Base-by-base conservation (phyloP, 2,797 vertebrate genomes). In the Lacerta bilineata region DNA sequence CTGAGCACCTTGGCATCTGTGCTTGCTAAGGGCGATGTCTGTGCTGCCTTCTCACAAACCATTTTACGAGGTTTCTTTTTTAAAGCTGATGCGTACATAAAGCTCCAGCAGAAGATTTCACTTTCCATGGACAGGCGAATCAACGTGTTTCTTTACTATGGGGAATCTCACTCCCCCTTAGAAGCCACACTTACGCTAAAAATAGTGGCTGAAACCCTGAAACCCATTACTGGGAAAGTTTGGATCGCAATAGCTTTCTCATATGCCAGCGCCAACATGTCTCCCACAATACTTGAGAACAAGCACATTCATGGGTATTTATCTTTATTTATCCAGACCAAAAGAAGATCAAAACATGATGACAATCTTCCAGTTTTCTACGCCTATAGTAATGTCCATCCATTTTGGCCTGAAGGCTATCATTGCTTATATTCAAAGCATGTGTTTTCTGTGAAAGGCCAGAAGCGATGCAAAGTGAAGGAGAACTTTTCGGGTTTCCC, bases 101-200 rank as follows among this genome's bases (percentile, higher is more conserved):
- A 25, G 7, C 66, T 10, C 1, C 2, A 15, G 36, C 15, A 25
- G 15, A 66, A 29, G 64, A 9, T 18, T 18, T 68, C 3, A 0
- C 0, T 82, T 82, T 41, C 25, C 13, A 29, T n/a, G 23, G 15
- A 17, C 27, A 50, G 61, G 25, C 13, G 41, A 17, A 5, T 68
- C 80, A 82, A 68, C 68, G 80, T 82, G 9, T 82, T 66, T 29
- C 36, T 82, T 3, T 82, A 82, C 66, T 82, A 82, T 82, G 80
- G 36, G 1, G 36, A 43, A 5, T 8, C 61, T 68, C 61, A 66
- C 1, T 81, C 59, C 33, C 39, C 64, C 33, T 8, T 0, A 7
- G 80, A 81, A 6, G 80, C 33, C 11, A 4, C 25, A 41, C 4
- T 15, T 2, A 66, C 27, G 1, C 9, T 29, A n/a, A 1, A 69